Conservation (phyloP, 2,113 vertebrate genomes). For the Cyanoderma ruficeps region DNA sequence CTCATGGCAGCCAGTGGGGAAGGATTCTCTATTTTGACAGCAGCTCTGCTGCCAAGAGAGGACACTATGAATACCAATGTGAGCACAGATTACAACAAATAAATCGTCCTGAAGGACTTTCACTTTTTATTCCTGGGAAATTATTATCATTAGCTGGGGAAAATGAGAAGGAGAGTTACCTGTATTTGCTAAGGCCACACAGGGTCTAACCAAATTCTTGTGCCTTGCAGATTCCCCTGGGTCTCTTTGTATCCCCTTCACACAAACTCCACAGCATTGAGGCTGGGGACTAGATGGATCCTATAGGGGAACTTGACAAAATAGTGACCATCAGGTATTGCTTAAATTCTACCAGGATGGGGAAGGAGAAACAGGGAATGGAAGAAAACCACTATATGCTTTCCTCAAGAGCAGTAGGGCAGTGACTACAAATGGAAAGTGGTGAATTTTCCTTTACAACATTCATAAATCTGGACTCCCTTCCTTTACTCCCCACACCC, state of each 20-base stretch:
- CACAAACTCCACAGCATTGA: rapidly evolving
- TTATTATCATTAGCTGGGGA: background rate
- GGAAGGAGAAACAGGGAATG: background rate
- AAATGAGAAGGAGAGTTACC: background rate
- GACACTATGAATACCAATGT: background rate
- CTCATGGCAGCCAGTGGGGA: background rate
- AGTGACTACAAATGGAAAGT: background rate
- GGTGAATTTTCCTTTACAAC: background rate
- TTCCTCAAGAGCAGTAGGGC: background rate
- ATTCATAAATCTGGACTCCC: background rate
- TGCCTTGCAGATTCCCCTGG: background rate
- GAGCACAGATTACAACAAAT: background rate
- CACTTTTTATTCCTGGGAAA: background rate
- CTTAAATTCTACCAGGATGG: background rate
- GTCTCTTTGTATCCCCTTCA: background rate
- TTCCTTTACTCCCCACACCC: background rate
- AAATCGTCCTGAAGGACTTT: background rate
- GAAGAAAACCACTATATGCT: background rate
- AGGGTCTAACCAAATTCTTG: background rate
- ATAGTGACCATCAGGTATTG: background rate
- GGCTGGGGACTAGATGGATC: background rate
- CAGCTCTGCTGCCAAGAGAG: background rate
- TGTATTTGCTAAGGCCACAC: background rate
- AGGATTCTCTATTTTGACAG: background rate
- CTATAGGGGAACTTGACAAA: background rate